Evolutionary conservation across 2,797 vertebrate species (phyloP), one percentile per base, ranked within the genome.

Genomic region (Borostomias antarcticus): DNA sequence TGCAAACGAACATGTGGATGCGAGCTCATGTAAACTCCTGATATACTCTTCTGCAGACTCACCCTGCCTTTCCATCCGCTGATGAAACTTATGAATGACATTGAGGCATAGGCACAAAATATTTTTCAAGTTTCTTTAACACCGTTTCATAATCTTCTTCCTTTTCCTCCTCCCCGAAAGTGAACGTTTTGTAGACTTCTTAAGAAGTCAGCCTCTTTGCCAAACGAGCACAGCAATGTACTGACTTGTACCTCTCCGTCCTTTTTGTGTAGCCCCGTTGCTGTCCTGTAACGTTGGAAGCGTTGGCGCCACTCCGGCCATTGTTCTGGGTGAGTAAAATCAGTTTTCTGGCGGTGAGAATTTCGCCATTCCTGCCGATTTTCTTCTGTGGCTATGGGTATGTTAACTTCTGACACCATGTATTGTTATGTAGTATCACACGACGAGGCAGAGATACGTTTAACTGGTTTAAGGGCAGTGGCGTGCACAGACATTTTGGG

Each of bases 181-280:
- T 48, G 25, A 62, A 62, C 9, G 40, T 62, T 19, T 62, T 62
- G n/a, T n/a, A n/a, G n/a, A n/a, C n/a, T n/a, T n/a, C n/a, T n/a
- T n/a, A n/a, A n/a, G n/a, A n/a, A n/a, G n/a, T n/a, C n/a, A n/a
- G n/a, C n/a, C n/a, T n/a, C n/a, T n/a, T n/a, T n/a, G n/a, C n/a
- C n/a, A n/a, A n/a, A n/a, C n/a, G n/a, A n/a, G n/a, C n/a, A n/a
- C n/a, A n/a, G n/a, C n/a, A n/a, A n/a, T n/a, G n/a, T n/a, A n/a
- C n/a, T n/a, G n/a, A n/a, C n/a, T n/a, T 28, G 43, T n/a, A 62
- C 60, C 25, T 62, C 40, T 17, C 60, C 8, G 3, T 28, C 26
- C 21, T 48, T 25, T 32, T 48, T 5, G 23, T 62, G 45, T 2
- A 62, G 60, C 17, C 50, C 52, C 26, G 47, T 64, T 15, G 48